Evolutionary conservation across 2,888 invertebrate genomes (phyloP).

Genomic region (Drosophila formosana): DNA sequence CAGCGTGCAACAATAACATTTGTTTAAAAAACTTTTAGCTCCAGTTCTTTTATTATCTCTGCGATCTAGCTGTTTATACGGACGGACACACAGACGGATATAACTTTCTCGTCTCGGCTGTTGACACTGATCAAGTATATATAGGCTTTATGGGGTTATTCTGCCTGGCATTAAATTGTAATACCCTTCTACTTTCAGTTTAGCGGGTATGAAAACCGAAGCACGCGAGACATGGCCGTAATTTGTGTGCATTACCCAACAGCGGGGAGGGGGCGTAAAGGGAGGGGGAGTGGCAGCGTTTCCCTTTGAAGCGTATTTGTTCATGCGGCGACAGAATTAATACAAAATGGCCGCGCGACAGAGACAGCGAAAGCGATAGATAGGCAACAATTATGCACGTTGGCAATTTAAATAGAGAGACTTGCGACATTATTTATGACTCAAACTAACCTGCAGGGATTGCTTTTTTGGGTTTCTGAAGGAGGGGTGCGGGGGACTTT

Average conservation of each 20-base stretch:
- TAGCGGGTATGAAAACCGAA: slow-evolving; percentile 32
- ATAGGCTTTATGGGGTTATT: too few species aligned
- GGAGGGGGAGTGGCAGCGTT: slow-evolving; percentile 15
- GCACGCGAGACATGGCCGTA: slow-evolving; percentile 67
- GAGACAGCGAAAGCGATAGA: neutral
- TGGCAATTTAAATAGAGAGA: slow-evolving; percentile 13
- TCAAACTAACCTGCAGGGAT: neutral
- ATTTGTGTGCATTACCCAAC: slow-evolving; percentile 45
- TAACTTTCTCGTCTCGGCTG: too few species aligned
- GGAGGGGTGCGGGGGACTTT: too few species aligned
- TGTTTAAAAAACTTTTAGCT: too few species aligned
- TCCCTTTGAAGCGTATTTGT: slow-evolving; percentile 54
- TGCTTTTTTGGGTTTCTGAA: too few species aligned
- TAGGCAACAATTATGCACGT: slow-evolving; percentile 35
- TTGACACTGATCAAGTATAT: too few species aligned
- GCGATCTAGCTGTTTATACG: too few species aligned
- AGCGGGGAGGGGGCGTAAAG: neutral
- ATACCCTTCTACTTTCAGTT: too few species aligned
- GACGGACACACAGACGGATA: too few species aligned
- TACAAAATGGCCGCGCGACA: slow-evolving; percentile 30
- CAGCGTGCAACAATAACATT: too few species aligned
- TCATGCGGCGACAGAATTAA: slow-evolving; percentile 60
- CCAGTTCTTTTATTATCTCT: too few species aligned
- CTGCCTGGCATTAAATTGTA: too few species aligned
- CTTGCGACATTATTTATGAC: slow-evolving; percentile 16